Conservation (phyloP, 2,797 vertebrate genomes). For the Hybognathus amarus region DNA sequence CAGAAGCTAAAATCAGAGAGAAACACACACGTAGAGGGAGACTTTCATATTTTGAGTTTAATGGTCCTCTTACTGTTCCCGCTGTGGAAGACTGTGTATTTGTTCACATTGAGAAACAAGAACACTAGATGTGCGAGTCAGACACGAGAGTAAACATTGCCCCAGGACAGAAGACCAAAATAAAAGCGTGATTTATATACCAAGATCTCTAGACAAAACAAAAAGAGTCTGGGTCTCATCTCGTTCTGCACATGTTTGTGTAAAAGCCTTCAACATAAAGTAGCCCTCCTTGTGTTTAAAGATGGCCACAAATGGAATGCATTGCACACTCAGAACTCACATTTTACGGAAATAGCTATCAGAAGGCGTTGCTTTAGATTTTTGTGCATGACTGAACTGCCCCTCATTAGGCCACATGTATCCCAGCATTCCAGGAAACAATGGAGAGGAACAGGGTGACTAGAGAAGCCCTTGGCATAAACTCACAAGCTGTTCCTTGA, state of each 20-base stretch:
- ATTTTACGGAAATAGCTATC: conserved; percentile 10
- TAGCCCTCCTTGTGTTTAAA: conserved; percentile 31
- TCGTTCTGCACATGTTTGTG: conserved; percentile 20
- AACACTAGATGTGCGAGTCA: conserved; percentile 25
- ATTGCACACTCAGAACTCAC: background rate
- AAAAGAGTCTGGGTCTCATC: conserved; percentile 34
- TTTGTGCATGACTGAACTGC: conserved; percentile 29
- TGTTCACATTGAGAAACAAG: background rate
- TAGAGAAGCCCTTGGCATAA: conserved; percentile 36
- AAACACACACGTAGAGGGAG: background rate
- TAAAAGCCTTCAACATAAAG: conserved; percentile 20
- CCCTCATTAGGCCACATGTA: conserved; percentile 27
- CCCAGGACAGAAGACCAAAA: conserved; percentile 44
- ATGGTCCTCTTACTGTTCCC: conserved; percentile 14
- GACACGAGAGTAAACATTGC: conserved; percentile 21
- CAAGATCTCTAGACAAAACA: conserved; percentile 24
- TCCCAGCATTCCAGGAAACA: conserved; percentile 40
- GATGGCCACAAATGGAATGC: conserved; percentile 26
- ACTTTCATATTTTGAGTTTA: conserved; percentile 25
- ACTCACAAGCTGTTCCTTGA: conserved; percentile 36
- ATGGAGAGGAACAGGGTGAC: conserved; percentile 28
- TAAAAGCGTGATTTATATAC: conserved; percentile 50
- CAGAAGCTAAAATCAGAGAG: background rate
- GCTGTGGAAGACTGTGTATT: conserved; percentile 13
- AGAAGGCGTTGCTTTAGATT: background rate